Percentiles rank a stretch among this genome's conserved stretches.
These are phyloP conservation scores for Drosophila acutilabella DNA, from an alignment of 2,888 invertebrate species.

Conservation along the genomic window DNA sequence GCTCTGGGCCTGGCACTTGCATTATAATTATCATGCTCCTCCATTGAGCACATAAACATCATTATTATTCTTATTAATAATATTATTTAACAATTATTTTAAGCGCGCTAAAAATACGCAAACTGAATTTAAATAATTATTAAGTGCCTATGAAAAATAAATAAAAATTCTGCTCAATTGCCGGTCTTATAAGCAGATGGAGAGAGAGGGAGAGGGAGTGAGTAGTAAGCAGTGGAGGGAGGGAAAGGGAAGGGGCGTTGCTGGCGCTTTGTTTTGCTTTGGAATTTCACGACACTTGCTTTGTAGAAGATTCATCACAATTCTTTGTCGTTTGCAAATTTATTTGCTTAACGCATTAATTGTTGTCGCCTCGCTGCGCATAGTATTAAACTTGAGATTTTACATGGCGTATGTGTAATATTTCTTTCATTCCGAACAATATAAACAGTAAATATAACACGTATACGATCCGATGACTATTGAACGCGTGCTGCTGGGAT, in stretches of 20 bases:
- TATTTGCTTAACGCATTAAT: conserved; percentile 44
- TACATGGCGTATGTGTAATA: conserved; percentile 71
- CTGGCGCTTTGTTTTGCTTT: not conserved
- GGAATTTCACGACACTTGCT: conserved; percentile 61
- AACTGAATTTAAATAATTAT: conserved; percentile 30
- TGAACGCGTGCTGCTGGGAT: conserved; percentile 36
- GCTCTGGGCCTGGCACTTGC: conserved; percentile 33
- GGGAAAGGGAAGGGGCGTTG: not conserved
- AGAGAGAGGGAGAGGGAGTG: not conserved
- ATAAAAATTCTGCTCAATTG: conserved; percentile 19
- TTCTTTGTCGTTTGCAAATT: conserved; percentile 4
- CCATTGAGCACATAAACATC: conserved; percentile 7
- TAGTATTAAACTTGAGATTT: conserved; percentile 26
- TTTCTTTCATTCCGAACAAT: conserved; percentile 3
- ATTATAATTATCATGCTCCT: conserved; percentile 28
- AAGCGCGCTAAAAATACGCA: conserved; percentile 52
- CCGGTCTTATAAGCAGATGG: not conserved
- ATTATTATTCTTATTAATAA: conserved; percentile 33
- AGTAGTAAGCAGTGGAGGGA: not conserved
- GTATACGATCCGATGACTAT: conserved; percentile 31
- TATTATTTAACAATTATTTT: conserved; percentile 24
- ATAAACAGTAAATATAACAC: conserved; percentile 20
- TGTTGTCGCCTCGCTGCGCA: conserved; percentile 8
- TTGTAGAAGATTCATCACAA: conserved; percentile 73
- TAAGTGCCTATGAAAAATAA: conserved; percentile 26